A percentile compares a stretch with the other conserved stretches of the same genome.
These are phyloP conservation scores for Polyommatus iphigenia DNA, from an alignment of 2,888 invertebrate species.

Conservation along the genomic window DNA sequence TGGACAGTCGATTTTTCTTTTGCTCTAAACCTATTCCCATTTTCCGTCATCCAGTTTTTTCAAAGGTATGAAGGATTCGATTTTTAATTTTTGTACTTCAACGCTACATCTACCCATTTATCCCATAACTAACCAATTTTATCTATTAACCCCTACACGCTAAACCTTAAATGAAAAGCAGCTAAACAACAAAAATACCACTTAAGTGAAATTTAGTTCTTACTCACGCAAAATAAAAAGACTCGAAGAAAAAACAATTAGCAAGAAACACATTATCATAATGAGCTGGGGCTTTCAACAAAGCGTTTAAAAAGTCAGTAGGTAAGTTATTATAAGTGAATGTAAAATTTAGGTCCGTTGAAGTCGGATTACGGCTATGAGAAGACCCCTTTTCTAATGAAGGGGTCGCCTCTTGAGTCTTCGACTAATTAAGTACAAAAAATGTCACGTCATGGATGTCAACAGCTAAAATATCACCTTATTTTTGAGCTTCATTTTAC, in stretches of 20 bases:
- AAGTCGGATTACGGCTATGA: conserved; percentile 26
- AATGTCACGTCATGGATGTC: conserved; percentile 38
- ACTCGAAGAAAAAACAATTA: not conserved
- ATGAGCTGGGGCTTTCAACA: conserved; percentile 3
- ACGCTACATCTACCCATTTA: too few relatives aligned
- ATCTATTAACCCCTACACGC: not conserved
- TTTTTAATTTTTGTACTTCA: too few relatives aligned
- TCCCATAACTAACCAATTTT: not conserved
- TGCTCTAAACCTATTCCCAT: too few relatives aligned
- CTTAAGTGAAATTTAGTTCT: not conserved
- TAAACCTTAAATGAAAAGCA: not conserved
- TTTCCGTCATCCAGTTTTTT: too few relatives aligned
- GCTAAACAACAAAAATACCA: not conserved
- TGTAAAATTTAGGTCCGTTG: conserved; percentile 9
- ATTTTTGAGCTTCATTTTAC: conserved; percentile 33
- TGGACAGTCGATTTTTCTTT: too few relatives aligned
- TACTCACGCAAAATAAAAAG: not conserved
- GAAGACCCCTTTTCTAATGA: conserved; percentile 36
- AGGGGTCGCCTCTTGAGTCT: conserved; percentile 38
- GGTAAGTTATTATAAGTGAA: conserved; percentile 23
- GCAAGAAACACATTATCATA: not conserved
- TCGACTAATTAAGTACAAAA: conserved; percentile 38
- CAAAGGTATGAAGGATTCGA: too few relatives aligned
- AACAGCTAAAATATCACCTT: conserved; percentile 34
- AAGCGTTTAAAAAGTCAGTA: conserved; percentile 14